Evolutionary conservation across 2,888 invertebrate genomes (phyloP).

Genomic region (Clepsis dumicolana): DNA sequence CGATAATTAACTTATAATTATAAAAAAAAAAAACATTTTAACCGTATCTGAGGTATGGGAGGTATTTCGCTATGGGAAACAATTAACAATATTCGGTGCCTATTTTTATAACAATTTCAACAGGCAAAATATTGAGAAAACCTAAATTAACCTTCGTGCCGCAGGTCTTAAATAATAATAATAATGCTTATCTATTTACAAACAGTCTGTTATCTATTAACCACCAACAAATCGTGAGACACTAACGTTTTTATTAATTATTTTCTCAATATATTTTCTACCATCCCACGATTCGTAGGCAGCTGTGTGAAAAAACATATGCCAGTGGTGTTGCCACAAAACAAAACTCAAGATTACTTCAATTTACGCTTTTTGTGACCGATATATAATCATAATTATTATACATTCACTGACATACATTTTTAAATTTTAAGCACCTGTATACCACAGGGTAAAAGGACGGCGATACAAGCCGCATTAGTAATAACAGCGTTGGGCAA

Average conservation of each 20-base stretch:
- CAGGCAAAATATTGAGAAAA: slow-evolving; percentile 19
- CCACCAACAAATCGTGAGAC: slow-evolving; percentile 33
- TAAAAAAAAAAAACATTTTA: slow-evolving; percentile 5
- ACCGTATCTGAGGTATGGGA: slow-evolving; percentile 5
- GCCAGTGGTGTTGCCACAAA: slow-evolving; percentile 34
- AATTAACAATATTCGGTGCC: neutral
- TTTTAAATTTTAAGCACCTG: slow-evolving; percentile 42
- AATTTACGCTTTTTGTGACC: slow-evolving; percentile 28
- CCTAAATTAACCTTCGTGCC: slow-evolving; percentile 30
- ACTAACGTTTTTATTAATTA: slow-evolving; percentile 13
- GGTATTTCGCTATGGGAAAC: slow-evolving; percentile 12
- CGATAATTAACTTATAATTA: slow-evolving; percentile 12
- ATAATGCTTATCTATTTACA: slow-evolving; percentile 44
- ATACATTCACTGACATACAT: slow-evolving; percentile 40
- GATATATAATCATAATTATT: slow-evolving; percentile 16
- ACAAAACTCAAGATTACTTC: slow-evolving; percentile 14
- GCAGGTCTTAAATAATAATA: slow-evolving; percentile 35
- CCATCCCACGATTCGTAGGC: slow-evolving; percentile 28
- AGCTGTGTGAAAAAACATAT: slow-evolving; percentile 36
- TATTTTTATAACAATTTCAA: slow-evolving; percentile 12
- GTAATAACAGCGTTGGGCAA: slow-evolving; percentile 8
- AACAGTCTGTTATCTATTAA: slow-evolving; percentile 35
- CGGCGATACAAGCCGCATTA: slow-evolving; percentile 36
- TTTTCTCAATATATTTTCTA: slow-evolving; percentile 16
- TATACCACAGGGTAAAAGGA: slow-evolving; percentile 37